Evolutionary conservation across 1,140 invertebrate genomes (phyloP), one percentile per base, ranked within the genome.

Genomic region (Yoshiicerus persimilis): DNA sequence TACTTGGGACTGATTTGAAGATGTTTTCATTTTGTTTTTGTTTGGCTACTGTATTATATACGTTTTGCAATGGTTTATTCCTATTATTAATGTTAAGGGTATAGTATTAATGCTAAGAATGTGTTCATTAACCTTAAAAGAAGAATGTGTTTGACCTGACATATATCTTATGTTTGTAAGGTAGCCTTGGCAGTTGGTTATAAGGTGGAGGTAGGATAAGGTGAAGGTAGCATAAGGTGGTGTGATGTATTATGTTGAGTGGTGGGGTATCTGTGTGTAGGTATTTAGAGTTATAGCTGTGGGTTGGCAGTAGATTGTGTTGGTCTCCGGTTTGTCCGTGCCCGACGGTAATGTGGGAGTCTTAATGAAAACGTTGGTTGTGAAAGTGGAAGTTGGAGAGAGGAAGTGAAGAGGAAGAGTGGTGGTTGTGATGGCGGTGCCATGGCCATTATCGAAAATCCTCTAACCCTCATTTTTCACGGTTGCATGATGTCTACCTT

Each of bases 391-490:
- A 56, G 38, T 84, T n/a, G 77, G 38, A 39, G 34, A 38, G 77
- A 83, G 77, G 41, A 84, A 56, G 83, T 84, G 83, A 30, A 84
- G 38, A 84, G 83, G 38, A 84, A 56, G 41, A 84, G 83, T 84
- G 83, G 41, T 56, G 41, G 83, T 56, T 47, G 41, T 84, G 83
- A 84, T 84, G 83, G 38, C 83, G 41, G 83, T 80, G 38, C 83
- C 83, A 84, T 41, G 83, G 38, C 41, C 83, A 56, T 84, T 84
- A 84, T 84, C 83, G 83, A 84, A 84, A 84, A 84, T 84, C 83
- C 83, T 84, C 38, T 56, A 84, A 56, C 41, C 83, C 83, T 84
- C 83, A 84, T 84, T 84, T 84, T 84, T 84, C 83, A 84, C 83
- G 83, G 83, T 84, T 84, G 83, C 83, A 47, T 84, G 83, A 84